A percentile compares a stretch with the other conserved stretches of the same genome.
Conservation (phyloP, 2,797 vertebrate genomes). For the Naso thynnoides region DNA sequence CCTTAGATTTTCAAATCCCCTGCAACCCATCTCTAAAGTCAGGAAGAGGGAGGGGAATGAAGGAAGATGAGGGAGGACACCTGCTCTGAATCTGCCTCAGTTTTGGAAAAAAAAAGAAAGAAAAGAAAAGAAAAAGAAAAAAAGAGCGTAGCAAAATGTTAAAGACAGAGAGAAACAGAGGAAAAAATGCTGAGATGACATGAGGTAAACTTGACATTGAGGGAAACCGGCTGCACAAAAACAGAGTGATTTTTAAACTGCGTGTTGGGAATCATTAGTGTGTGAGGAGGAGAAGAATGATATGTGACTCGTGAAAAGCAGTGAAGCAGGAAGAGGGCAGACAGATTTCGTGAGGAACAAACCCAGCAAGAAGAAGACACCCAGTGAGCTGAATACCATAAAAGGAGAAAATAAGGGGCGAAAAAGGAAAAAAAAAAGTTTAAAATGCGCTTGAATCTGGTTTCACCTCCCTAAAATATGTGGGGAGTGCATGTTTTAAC, state of each 20-base stretch:
- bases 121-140: too few species aligned
- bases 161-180: conserved; percentile 14
- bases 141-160: conserved; percentile 21
- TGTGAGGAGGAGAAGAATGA: conserved; percentile 23
- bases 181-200: conserved; percentile 36
- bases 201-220: conserved; percentile 25
- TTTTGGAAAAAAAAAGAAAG: not conserved
- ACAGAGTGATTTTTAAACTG: conserved; percentile 22
- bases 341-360: conserved; percentile 16
- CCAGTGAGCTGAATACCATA: not conserved
- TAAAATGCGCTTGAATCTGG: not conserved
- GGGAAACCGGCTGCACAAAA: conserved; percentile 46
- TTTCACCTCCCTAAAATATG: not conserved
- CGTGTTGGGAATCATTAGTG: conserved; percentile 14
- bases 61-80: conserved; percentile 26
- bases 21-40: conserved; percentile 27
- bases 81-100: conserved; percentile 52
- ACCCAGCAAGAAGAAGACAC: conserved; percentile 18
- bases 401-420: conserved; percentile 7
- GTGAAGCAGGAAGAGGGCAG: not conserved
- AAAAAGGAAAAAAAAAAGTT: not conserved
- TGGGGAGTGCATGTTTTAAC: not conserved
- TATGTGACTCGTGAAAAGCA: conserved; percentile 16
- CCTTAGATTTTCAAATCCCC: conserved; percentile 12
- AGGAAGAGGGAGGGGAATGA: not conserved